Base-by-base conservation (phyloP, 2,113 vertebrate genomes). In the Callipepla squamata region DNA sequence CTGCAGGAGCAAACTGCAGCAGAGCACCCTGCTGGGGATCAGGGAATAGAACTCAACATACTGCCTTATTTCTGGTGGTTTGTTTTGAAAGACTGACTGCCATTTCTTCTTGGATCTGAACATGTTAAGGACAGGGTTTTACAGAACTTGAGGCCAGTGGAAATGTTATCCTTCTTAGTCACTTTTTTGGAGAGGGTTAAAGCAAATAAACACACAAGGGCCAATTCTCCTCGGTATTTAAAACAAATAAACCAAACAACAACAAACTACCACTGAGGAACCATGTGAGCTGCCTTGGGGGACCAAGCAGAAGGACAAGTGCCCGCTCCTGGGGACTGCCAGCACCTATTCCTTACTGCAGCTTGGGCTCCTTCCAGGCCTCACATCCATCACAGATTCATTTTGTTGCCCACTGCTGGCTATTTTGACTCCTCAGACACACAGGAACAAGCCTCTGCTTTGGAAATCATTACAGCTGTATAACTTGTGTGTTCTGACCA, bases 391-490 rank as follows among this genome's bases (percentile, higher is more conserved):
- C 70, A 38, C 0, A 42, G 55, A 59, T 40, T 59, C 9, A 19
- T 22, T 80, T 85, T 82, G 26, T 55, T 87, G 59, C 78, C 51
- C 88, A 13, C 22, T 85, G 26, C 79, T 85, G 22, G 2, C 94
- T 87, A 32, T 89, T 73, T 89, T 89, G 30, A 81, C 45, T 94
- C 23, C 73, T 57, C 53, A 75, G 51, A 26, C 58, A 62, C 72
- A 16, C 91, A 89, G 66, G 92, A 86, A 89, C 62, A 66, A 76
- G 66, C 48, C 30, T 87, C 78, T 89, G 66, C 70, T 87, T 81
- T 91, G 92, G 95, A 94, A 94, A 84, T 85, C 70, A 40, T 89
- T 94, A 72, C 57, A 78, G 38, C 68, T 89, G 47, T 63, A 16
- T 55, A 75, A 72, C 70, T 93, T 81, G 74, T 17, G 87, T 68